Percentiles rank a stretch among this genome's conserved stretches.
Conservation (phyloP, 2,113 vertebrate genomes). For the Cygnus buccinator region DNA sequence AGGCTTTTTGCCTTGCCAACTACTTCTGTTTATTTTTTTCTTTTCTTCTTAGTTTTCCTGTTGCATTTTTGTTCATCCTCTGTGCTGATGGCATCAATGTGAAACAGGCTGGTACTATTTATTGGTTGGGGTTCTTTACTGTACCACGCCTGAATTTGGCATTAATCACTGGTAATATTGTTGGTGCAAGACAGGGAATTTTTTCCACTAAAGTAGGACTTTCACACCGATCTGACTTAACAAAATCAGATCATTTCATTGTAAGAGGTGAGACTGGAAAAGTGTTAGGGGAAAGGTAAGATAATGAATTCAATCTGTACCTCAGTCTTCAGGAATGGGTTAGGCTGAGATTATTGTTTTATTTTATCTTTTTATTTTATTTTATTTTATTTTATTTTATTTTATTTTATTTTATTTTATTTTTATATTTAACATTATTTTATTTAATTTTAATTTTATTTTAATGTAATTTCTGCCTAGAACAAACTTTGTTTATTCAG, state of each 20-base stretch:
- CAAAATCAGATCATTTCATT: background rate
- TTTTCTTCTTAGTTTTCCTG: background rate
- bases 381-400: no score
- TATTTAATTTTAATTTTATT: background rate
- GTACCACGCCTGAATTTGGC: background rate
- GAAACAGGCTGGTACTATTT: background rate
- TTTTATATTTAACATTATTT: background rate
- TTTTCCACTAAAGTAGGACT: background rate
- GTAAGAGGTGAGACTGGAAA: background rate
- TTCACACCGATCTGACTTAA: background rate
- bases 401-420: background rate
- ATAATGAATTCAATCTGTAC: background rate
- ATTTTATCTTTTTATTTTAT: no score
- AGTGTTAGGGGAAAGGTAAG: background rate
- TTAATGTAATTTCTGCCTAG: background rate
- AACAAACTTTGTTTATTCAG: background rate
- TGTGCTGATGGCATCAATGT: fast-evolving
- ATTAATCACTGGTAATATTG: background rate
- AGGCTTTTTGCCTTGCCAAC: background rate
- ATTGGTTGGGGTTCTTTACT: background rate
- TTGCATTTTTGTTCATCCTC: background rate
- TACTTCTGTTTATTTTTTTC: background rate
- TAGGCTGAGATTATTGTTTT: fast-evolving
- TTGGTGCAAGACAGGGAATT: background rate
- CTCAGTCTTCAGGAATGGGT: background rate